Base-by-base conservation (phyloP, 2,797 vertebrate genomes). In the Labeo calbasu region DNA sequence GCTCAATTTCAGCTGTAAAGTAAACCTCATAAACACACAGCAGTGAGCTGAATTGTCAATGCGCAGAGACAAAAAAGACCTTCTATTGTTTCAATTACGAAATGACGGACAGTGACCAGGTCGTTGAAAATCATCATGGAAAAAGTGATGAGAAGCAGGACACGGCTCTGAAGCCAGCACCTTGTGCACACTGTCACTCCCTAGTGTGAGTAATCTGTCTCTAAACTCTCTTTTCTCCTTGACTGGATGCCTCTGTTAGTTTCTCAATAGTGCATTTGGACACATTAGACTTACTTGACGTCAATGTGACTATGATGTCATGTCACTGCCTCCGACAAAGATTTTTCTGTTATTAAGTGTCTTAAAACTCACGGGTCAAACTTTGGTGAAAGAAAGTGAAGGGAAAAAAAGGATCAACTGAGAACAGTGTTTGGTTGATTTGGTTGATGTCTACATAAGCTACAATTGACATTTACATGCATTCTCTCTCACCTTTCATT, bases 271-370 rank as follows among this genome's bases (percentile, higher is more conserved):
- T 61, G 73, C 66, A 81, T 28, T 72, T 71, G n/a, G 55, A 68
- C 61, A 61, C 40, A 70, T 40, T 65, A 28, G 66, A 77, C 55
- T 79, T 46, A 77, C 82, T 71, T 83, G 61, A 76, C 69, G 69
- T 83, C 68, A 66, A 55, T 77, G 57, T 70, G 81, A 71, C 21
- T 66, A 71, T 78, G 76, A 83, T 70, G 57, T 77, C 84, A 77
- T 86, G 21, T 59, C 63, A 36, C 63, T 81, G 51, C 19, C 21
- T 77, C 70, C 12, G 21, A 71, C 71, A 51, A 51, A 13, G 73
- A 51, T 77, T 77, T 55, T 32, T 69, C 66, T 78, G 66, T 63
- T 86, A 53, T 50, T 53, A 51, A 63, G 65, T 70, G 53, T 43
- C 32, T 81, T 75, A 65, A 81, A 55, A 77, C 69, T 73, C 75